Base-by-base conservation (phyloP, 2,797 vertebrate genomes). In the Anguilla pacifica region DNA sequence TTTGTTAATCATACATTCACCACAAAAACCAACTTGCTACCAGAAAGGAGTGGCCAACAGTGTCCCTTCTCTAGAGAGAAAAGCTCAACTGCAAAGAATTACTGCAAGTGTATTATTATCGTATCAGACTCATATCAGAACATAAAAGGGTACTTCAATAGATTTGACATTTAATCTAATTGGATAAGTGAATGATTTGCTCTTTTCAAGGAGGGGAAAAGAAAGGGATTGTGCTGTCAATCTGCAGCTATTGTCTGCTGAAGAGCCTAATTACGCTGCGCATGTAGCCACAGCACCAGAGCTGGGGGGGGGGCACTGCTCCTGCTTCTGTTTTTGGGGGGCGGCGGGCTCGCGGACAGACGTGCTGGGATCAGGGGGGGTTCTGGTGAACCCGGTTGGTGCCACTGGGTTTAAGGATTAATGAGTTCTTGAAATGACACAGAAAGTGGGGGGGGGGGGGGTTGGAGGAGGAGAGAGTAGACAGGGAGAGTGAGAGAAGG, bases 141-240 rank as follows among this genome's bases (percentile, higher is more conserved):
- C 43, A 81, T 22, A n/a, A 81, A 51, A 87, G 72, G 46, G 86
- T n/a, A 35, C 86, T 84, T 72, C n/a, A 87, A 39, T 15, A 46
- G 31, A 49, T 82, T 39, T 61, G 17, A 57, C 83, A 84, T 84
- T 84, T 46, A 67, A 31, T 64, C 59, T 84, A 67, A 39, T 35
- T 84, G 81, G 53, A 43, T 84, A 39, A 87, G 61, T 53, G 86
- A 87, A 84, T 39, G 82, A 81, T 81, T 25, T 81, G 49, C 86
- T 84, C 67, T 84, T 67, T 72, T 84, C n/a, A 39, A 43, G 17
- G 55, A 39, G 64, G 81, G 35, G 86, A 79, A 39, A 84, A 25
- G 28, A 72, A 84, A 46, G 64, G 77, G 46, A 81, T 81, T 51
- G 77, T 25, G 77, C 43, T 51, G 77, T 81, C 77, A 81, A 51